phyloP scores from a whole-genome alignment of 2,113 vertebrate species.

The Myiopsitta monachus region DNA sequence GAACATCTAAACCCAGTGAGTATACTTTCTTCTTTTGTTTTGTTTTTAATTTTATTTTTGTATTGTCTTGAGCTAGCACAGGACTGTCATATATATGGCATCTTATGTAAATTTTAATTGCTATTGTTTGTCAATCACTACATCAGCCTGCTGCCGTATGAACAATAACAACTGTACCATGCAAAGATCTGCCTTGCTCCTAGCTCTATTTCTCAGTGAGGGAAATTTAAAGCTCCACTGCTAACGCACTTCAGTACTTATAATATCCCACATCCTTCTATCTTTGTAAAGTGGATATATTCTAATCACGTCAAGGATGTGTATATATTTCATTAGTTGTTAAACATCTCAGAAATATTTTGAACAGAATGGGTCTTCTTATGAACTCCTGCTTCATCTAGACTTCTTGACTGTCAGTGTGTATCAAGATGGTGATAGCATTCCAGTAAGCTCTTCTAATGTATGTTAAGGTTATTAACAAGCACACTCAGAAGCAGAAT shows the following conservation, averaged over 20 bases:
- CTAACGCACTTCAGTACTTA: not conserved
- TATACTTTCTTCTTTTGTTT: rapidly evolving
- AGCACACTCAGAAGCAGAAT: not conserved
- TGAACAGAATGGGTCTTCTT: not conserved
- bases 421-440: not conserved
- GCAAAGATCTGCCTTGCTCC: not conserved
- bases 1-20: not conserved
- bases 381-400: not conserved
- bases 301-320: not conserved
- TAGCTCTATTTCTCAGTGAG: not conserved
- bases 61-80: not conserved
- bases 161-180: not conserved
- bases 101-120: not conserved
- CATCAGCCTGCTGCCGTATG: not conserved
- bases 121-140: not conserved
- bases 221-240: not conserved
- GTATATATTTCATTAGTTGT: not conserved
- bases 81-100: not conserved
- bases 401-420: not conserved
- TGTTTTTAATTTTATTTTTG: not conserved
- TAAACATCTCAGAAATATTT: not conserved
- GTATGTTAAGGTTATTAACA: not conserved
- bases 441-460: not conserved
- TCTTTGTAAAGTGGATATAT: not conserved
- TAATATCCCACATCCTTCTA: not conserved